Percentiles rank a stretch among this genome's conserved stretches.
Evolutionary conservation across 2,113 vertebrate genomes (phyloP).

Genomic region (Phrynocephalus versicolor): DNA sequence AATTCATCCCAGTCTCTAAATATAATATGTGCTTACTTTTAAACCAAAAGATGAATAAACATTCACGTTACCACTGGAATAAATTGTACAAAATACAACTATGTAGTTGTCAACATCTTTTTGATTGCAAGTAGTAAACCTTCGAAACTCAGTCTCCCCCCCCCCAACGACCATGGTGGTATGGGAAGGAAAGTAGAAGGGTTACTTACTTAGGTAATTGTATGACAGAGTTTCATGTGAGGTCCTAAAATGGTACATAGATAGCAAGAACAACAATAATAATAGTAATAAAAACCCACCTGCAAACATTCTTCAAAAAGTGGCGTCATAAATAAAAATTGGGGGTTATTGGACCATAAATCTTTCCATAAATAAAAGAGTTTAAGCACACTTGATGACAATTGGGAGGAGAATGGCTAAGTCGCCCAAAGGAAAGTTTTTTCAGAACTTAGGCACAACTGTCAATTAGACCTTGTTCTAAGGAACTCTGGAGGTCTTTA

Average conservation of each 20-base stretch:
- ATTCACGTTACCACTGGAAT: background rate
- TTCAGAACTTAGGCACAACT: background rate
- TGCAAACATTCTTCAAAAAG: background rate
- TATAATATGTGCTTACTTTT: background rate
- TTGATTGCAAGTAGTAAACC: background rate
- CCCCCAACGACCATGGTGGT: background rate
- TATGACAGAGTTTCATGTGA: background rate
- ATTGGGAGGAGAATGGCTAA: background rate
- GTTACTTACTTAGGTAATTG: background rate
- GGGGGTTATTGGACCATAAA: background rate
- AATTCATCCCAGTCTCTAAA: no score
- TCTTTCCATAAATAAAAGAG: background rate
- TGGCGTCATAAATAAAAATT: background rate
- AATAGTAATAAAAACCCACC: background rate
- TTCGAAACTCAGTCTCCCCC: background rate
- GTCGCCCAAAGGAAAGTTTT: background rate
- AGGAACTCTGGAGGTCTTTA: background rate
- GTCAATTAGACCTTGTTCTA: background rate
- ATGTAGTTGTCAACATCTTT: background rate
- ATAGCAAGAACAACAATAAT: background rate
- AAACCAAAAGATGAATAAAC: background rate
- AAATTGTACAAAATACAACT: background rate
- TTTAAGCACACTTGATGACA: background rate
- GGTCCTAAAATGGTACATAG: background rate
- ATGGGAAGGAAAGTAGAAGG: background rate